Base-by-base conservation (phyloP, 2,888 invertebrate species). In the Thyatira batis region DNA sequence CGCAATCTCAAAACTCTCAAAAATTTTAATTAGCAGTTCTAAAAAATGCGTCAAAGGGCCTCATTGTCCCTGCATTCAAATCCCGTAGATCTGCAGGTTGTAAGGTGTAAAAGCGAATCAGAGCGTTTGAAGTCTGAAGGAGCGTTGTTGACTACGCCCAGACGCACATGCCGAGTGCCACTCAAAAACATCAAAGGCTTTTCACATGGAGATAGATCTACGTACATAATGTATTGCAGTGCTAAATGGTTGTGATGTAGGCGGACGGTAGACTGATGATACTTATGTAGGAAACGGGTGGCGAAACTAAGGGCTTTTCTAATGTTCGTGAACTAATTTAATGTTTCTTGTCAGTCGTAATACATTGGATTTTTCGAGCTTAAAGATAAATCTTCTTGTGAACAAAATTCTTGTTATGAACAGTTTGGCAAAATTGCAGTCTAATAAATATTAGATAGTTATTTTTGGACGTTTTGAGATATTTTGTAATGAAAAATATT, bases 171-270 rank as follows among this genome's bases (percentile, higher is more conserved):
- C 64, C 61, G 68, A 87, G 85, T 78, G 79, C 84, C 83, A 84
- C 86, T 87, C 82, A 80, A 74, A 56, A 73, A 87, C 84, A 85
- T 89, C 85, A 87, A 87, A 89, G 85, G 70, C 62, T 63, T 56
- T 64, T 61, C 66, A 66, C 20, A 11, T 65, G 61, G 61, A 61
- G 59, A 59, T 63, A 58, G 58, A 51, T 50, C 61, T 60, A 67
- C 66, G 70, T 68, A 67, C 63, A 61, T 64, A 61, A 57, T 56
- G 61, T 63, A 66, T 67, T 66, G 55, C 63, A 65, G 65, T 69
- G 64, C 57, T 56, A 64, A 62, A 67, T 63, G 61, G 61, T 46
- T 61, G 52, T 21, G 61, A 54, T 61, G 58, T 56, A 52, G 49
- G 55, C 53, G 51, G 45, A 43, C 8, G 11, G 9, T 33, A n/a